Evolutionary conservation across 2,797 vertebrate genomes (phyloP).

Genomic region (Merluccius polli): DNA sequence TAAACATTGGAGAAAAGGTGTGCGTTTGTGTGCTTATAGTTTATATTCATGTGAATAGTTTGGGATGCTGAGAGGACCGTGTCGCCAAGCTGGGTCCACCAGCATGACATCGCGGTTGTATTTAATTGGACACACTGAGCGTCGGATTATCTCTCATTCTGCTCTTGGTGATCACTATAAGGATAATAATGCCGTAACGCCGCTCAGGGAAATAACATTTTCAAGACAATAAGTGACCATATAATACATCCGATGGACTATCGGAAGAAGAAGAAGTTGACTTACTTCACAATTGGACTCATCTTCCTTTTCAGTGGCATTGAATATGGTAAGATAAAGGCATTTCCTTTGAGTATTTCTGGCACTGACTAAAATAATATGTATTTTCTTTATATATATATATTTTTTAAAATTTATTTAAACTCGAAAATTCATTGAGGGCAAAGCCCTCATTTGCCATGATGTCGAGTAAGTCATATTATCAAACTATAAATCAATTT

Average conservation of each 20-base stretch:
- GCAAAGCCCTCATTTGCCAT: too few relatives aligned
- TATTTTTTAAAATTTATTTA: too few relatives aligned
- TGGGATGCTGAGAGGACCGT: neutral
- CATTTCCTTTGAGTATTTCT: neutral
- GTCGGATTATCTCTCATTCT: conserved; percentile 28
- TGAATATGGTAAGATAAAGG: conserved; percentile 74
- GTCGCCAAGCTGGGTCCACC: neutral
- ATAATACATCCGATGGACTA: conserved; percentile 60
- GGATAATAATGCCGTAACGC: neutral
- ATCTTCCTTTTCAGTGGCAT: conserved; percentile 80
- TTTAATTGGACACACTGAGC: conserved; percentile 47
- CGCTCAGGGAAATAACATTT: neutral
- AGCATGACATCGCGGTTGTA: neutral
- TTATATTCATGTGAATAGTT: neutral
- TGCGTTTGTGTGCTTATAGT: neutral
- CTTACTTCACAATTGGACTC: conserved; percentile 75
- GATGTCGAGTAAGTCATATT: too few relatives aligned
- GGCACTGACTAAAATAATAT: neutral
- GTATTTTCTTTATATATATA: too few relatives aligned
- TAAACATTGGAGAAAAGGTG: too few relatives aligned
- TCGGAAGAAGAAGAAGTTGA: conserved; percentile 68
- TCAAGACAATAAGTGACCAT: neutral
- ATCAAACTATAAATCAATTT: too few relatives aligned
- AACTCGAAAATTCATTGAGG: too few relatives aligned
- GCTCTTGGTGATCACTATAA: neutral